These are phyloP conservation scores for Saccostrea echinata DNA, from an alignment of 1,140 invertebrate genomes.

Conservation along the genomic window DNA sequence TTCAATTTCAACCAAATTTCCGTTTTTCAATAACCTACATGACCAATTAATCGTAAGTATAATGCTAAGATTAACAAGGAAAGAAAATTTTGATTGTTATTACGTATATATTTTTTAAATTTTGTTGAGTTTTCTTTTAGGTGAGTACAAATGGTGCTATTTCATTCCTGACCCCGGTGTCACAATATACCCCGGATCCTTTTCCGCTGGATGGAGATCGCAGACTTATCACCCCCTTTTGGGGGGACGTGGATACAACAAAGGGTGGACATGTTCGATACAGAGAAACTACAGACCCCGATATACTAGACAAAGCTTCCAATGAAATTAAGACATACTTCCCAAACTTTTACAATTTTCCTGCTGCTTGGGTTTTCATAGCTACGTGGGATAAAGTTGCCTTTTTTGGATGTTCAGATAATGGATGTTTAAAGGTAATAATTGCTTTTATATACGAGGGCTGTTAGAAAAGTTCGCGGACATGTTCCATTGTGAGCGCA, in stretches of 20 bases:
- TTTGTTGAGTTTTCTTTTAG: constrained; percentile 63
- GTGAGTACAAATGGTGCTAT: constrained; percentile 71
- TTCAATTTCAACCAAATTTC: too few species aligned
- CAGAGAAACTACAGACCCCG: constrained; percentile 48
- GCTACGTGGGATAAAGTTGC: constrained; percentile 69
- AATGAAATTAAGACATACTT: constrained; percentile 62
- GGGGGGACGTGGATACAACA: constrained; percentile 69
- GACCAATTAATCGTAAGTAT: too few species aligned
- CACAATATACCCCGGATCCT: constrained; percentile 58
- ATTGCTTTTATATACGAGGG: not conserved
- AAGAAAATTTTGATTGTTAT: too few species aligned
- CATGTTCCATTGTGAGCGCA: too few species aligned
- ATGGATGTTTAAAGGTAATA: not conserved
- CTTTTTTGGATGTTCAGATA: not conserved
- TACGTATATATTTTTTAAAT: not conserved
- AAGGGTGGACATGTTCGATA: constrained; percentile 65
- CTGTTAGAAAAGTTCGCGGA: too few species aligned
- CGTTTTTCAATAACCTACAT: too few species aligned
- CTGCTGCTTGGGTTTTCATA: constrained; percentile 67
- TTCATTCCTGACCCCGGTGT: constrained; percentile 63
- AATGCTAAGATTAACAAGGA: too few species aligned
- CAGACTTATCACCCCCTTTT: constrained; percentile 65
- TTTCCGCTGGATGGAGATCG: constrained; percentile 61
- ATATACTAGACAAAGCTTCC: constrained; percentile 54
- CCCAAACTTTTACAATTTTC: constrained; percentile 56